Evolutionary conservation across 2,888 invertebrate genomes (phyloP), one percentile per base, ranked within the genome.

Genomic region (Drosophila suboccidentalis): DNA sequence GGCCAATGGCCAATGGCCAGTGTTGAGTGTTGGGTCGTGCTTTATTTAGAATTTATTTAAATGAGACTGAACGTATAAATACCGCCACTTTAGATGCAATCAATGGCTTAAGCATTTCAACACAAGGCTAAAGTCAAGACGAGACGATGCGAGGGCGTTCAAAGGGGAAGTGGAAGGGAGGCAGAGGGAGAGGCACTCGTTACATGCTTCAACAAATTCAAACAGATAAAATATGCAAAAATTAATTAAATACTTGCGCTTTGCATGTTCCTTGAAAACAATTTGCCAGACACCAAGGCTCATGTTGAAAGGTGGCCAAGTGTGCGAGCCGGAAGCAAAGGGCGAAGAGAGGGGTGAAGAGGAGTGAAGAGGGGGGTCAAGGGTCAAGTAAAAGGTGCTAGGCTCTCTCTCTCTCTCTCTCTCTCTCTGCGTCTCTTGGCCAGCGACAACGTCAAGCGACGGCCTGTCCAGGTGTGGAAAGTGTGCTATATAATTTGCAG

Each of bases 231-330:
- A 87, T 90, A 87, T 89, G 90, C 90, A 90, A 89, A 90, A 87
- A 90, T 87, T 87, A 87, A 87, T 87, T 87, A 87, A 87, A 87
- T 90, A 90, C 90, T 87, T 85, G 88, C 90, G 86, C 86, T 86
- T 86, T 90, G 89, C 90, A 90, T 86, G 90, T 87, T 85, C 88
- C 90, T 87, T 85, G 90, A 87, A 87, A 87, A 90, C 86, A 90
- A 90, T 90, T 87, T 87, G 88, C 88, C 90, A 90, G 89, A 89
- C 89, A 90, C 88, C 89, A 87, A 90, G 90, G 90, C 85, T 86
- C 90, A 90, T 87, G 87, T 87, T 80, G 85, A 89, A 77, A 83
- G 87, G 90, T 90, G 90, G 80, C 74, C 75, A 71, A 78, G 79
- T 79, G 82, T 79, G 64, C 82, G 70, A 78, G 74, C 78, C 87